Evolutionary conservation across 2,113 vertebrate genomes (phyloP).

Genomic region (Promerops cafer): DNA sequence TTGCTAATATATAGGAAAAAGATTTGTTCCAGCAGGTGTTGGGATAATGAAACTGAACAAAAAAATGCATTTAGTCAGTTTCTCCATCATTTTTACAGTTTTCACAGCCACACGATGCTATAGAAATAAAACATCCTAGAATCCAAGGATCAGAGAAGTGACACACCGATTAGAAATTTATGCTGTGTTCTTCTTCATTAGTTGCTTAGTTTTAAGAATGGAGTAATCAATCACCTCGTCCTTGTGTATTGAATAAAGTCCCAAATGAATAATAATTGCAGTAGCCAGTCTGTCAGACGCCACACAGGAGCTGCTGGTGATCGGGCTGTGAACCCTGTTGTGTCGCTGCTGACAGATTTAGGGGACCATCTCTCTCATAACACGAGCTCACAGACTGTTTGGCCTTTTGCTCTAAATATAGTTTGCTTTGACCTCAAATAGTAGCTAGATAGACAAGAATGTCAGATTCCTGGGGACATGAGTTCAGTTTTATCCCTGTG

Average conservation of each 20-base stretch:
- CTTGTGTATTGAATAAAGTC: not conserved
- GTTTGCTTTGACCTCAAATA: not conserved
- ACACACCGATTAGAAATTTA: not conserved
- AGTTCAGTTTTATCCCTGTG: not conserved
- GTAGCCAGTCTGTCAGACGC: conserved; percentile 30
- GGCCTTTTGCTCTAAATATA: not conserved
- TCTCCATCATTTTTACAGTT: not conserved
- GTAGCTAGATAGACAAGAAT: not conserved
- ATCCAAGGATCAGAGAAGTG: not conserved
- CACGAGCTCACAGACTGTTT: not conserved
- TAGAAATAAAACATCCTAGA: not conserved
- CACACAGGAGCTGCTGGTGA: not conserved
- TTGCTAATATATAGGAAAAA: not conserved
- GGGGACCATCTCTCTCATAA: not conserved
- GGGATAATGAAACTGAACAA: not conserved
- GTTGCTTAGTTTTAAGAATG: not conserved
- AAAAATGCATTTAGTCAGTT: not conserved
- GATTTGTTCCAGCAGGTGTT: not conserved
- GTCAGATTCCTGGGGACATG: not conserved
- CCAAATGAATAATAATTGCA: not conserved
- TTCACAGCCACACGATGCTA: not conserved
- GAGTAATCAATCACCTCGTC: not conserved
- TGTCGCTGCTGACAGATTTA: not conserved
- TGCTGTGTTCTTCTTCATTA: not conserved
- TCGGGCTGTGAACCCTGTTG: not conserved